Evolutionary conservation across 2,888 invertebrate genomes (phyloP), one percentile per base, ranked within the genome.

Genomic region (Dioctria rufipes): DNA sequence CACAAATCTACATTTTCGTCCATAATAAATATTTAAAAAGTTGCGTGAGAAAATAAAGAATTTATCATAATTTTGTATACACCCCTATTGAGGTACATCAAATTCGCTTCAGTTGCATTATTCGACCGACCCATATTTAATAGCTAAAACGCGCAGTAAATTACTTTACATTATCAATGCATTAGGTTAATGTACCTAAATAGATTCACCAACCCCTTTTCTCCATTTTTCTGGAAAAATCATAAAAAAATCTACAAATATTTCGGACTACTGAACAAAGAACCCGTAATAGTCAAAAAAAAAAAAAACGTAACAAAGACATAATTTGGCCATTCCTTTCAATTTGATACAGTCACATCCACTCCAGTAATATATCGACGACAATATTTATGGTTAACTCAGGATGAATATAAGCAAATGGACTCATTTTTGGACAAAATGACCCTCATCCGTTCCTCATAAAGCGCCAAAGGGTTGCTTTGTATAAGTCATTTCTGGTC

Each of bases 321-420:
- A 73, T 73, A 73, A 73, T 60, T 61, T 40, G 25, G 46, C 49
- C 63, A 63, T 77, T 75, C 60, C 49, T 49, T 49, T 61, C 77
- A 63, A 77, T 77, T 77, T 77, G 77, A 77, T 63, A 49, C 77
- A 77, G 77, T 77, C 77, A 63, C 63, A n/a, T 63, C 77, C 73
- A 73, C 58, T 73, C 58, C 58, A 73, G 58, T 73, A 46, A 63
- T 39, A 77, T 77, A 25, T 25, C 25, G 25, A 25, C 46, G 77
- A 63, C 77, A 77, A 77, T 25, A 25, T 77, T 77, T 77, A 77
- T 77, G 61, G 77, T 49, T 13, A 43, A 61, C 3, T 39, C 43
- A 77, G 77, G 77, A 77, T 43, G 63, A 77, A 63, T 43, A 46
- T 77, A 77, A 77, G 63, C 63, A 77, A 77, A 77, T 77, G 77